Evolutionary conservation across 2,797 vertebrate species (phyloP).

Genomic region (Fratercula arctica): DNA sequence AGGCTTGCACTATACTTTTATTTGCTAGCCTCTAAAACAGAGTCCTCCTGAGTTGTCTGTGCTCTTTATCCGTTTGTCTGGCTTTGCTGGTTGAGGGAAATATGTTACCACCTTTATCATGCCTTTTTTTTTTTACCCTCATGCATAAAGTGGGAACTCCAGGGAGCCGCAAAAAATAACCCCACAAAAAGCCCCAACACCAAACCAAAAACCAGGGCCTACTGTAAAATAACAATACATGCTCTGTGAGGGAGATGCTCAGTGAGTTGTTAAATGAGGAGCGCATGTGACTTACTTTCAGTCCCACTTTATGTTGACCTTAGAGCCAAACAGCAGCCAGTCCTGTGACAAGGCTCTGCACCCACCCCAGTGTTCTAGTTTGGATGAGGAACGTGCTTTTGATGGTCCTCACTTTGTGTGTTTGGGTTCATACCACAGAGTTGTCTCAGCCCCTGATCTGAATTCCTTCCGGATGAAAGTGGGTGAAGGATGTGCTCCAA

Average conservation of each 20-base stretch:
- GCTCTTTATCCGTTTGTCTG: not conserved
- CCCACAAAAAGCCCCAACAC: not conserved
- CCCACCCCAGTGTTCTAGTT: not conserved
- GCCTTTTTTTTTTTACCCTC: not conserved
- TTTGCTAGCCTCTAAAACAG: not conserved
- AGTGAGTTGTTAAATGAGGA: too few species aligned
- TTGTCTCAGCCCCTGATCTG: not conserved
- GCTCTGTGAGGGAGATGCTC: not conserved
- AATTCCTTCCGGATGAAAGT: not conserved
- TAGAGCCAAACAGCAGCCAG: fast-evolving
- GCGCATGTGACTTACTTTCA: not conserved
- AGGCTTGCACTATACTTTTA: not conserved
- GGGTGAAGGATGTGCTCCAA: not conserved
- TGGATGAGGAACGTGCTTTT: not conserved
- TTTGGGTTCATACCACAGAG: not conserved
- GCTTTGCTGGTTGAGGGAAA: not conserved
- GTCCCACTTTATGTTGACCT: fast-evolving
- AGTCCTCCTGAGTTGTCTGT: not conserved
- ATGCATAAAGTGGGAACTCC: not conserved
- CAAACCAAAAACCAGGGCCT: not conserved
- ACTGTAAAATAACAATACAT: not conserved
- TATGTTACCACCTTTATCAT: fast-evolving
- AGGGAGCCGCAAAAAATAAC: not conserved
- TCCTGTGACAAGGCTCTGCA: not conserved
- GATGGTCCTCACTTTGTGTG: not conserved